A percentile compares a stretch with the other conserved stretches of the same genome.
phyloP scores from a whole-genome alignment of 1,140 invertebrate genomes.

The Amyelois transitella region DNA sequence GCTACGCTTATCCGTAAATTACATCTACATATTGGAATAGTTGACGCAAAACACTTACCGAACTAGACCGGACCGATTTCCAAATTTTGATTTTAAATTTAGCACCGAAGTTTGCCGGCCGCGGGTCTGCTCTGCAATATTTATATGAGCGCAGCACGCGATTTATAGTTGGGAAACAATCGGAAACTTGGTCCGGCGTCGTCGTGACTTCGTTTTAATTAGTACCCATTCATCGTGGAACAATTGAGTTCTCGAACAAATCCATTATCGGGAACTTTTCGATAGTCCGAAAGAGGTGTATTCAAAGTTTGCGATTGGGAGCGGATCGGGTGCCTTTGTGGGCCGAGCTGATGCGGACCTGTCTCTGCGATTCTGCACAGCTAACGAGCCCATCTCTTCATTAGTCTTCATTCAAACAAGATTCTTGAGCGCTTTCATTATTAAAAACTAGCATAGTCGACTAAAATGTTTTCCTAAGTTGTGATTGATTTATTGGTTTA shows the following conservation, averaged over 20 bases:
- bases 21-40: conserved; percentile 5
- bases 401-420: neutral
- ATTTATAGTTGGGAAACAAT: conserved; percentile 69
- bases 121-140: conserved; percentile 42
- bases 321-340: conserved; percentile 39
- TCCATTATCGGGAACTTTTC: conserved; percentile 70
- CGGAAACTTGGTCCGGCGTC: conserved; percentile 57
- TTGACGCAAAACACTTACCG: conserved; percentile 22
- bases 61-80: conserved; percentile 29
- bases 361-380: conserved; percentile 11
- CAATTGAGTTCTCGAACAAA: conserved; percentile 66
- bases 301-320: conserved; percentile 54
- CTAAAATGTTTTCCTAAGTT: neutral
- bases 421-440: neutral
- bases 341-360: too few relatives aligned
- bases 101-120: conserved; percentile 48
- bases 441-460: neutral
- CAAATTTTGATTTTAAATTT: conserved; percentile 63
- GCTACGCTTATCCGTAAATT: neutral
- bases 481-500: too few relatives aligned
- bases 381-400: conserved; percentile 1
- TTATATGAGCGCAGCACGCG: conserved; percentile 56
- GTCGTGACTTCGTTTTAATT: conserved; percentile 71
- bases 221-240: conserved; percentile 69
- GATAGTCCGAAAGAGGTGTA: conserved; percentile 65